A percentile compares a stretch with the other conserved stretches of the same genome.
Conservation (phyloP, 2,888 invertebrate genomes). For the Digitonthophagus gazella region DNA sequence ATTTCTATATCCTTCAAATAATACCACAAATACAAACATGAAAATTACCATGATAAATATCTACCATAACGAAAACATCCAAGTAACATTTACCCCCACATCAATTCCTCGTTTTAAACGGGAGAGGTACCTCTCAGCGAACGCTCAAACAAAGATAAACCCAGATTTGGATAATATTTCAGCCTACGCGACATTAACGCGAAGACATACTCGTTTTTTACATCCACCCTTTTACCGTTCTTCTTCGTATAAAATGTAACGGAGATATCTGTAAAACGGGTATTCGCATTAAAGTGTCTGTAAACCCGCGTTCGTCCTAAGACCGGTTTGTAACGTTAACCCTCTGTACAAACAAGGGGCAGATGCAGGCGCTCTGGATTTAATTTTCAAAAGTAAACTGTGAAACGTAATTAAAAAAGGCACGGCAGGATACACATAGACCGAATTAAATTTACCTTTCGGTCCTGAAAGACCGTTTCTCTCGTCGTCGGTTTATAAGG, state of each 20-base stretch:
- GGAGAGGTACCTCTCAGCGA: not conserved
- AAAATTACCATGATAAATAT: not conserved
- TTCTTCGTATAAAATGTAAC: not conserved
- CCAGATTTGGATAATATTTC: conserved; percentile 14
- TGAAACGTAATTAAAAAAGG: conserved; percentile 15
- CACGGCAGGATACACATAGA: conserved; percentile 10
- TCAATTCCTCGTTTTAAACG: too few species aligned
- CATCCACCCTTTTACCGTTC: not conserved
- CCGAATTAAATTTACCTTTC: conserved; percentile 13
- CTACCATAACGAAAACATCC: not conserved
- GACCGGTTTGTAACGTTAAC: not conserved
- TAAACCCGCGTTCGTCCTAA: not conserved
- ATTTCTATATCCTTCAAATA: too few species aligned
- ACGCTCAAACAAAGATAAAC: conserved; percentile 3
- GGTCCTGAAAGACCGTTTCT: not conserved
- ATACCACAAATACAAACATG: too few species aligned
- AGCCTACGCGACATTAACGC: conserved; percentile 1
- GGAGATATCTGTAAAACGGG: not conserved
- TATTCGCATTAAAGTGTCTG: not conserved
- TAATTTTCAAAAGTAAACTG: conserved; percentile 15
- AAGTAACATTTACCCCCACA: not conserved
- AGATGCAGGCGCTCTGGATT: not conserved
- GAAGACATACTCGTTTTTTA: not conserved
- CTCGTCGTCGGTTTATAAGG: not conserved
- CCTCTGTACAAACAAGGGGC: not conserved